phyloP scores from a whole-genome alignment of 2,797 vertebrate genomes.

The Ctenopoma multispine region DNA sequence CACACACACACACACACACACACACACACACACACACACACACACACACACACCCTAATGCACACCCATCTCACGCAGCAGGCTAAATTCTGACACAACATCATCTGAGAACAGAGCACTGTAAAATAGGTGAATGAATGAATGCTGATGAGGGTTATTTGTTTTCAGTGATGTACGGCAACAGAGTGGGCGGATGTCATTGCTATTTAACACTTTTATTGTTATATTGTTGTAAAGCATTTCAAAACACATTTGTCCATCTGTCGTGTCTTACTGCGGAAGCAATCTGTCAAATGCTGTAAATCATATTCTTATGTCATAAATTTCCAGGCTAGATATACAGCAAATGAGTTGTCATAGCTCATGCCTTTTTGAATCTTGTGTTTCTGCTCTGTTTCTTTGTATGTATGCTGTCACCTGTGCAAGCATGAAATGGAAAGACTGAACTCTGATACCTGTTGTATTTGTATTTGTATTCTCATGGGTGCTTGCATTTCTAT shows the following conservation, averaged over 20 bases:
- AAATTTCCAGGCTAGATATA: conserved; percentile 35
- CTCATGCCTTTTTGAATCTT: conserved; percentile 21
- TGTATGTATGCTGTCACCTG: not conserved
- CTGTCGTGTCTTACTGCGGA: conserved; percentile 61
- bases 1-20: conserved; percentile 42
- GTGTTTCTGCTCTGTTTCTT: not conserved
- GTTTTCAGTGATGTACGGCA: conserved; percentile 76
- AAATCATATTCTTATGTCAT: conserved; percentile 55
- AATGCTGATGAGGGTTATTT: conserved; percentile 79
- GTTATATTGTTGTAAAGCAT: conserved; percentile 75
- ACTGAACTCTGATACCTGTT: not conserved
- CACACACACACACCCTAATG: conserved; percentile 5
- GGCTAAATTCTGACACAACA: conserved; percentile 69
- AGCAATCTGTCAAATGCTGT: conserved; percentile 65
- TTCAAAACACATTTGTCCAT: conserved; percentile 72
- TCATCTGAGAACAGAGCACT: conserved; percentile 66
- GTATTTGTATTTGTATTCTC: not conserved
- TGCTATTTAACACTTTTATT: conserved; percentile 76
- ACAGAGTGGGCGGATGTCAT: conserved; percentile 70
- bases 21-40: conserved; percentile 63
- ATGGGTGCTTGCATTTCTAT: conserved; percentile 1
- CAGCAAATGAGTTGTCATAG: conserved; percentile 46
- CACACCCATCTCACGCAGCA: conserved; percentile 49
- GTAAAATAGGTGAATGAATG: conserved; percentile 74
- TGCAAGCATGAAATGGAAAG: not conserved